These are phyloP conservation scores for Rhaphigaster nebulosa DNA, from an alignment of 2,888 invertebrate species.

Conservation along the genomic window DNA sequence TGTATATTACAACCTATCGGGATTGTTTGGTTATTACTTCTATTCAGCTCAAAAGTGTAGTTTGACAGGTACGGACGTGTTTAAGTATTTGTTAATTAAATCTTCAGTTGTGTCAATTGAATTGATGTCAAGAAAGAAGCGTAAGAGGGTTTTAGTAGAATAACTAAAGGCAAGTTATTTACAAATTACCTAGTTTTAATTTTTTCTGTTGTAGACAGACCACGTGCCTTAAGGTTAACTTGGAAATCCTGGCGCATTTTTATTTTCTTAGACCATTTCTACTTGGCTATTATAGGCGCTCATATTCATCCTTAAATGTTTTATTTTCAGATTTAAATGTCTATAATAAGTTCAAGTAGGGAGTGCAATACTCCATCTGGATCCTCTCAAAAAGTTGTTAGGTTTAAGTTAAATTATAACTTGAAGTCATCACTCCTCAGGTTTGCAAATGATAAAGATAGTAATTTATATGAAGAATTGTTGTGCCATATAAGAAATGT, in stretches of 20 bases:
- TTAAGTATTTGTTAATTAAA: background rate
- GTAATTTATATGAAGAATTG: slow-evolving; percentile 71
- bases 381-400: slow-evolving; percentile 66
- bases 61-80: background rate
- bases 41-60: background rate
- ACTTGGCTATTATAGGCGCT: background rate
- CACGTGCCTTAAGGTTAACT: background rate
- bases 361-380: slow-evolving; percentile 56
- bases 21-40: background rate
- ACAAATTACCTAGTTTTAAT: background rate
- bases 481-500: slow-evolving; percentile 72
- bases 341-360: slow-evolving; percentile 52
- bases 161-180: background rate
- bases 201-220: background rate
- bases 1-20: background rate
- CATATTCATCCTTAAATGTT: background rate
- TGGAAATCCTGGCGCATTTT: background rate
- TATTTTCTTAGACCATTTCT: background rate
- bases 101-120: background rate
- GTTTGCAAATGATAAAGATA: slow-evolving; percentile 69
- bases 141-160: background rate
- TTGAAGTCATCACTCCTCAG: slow-evolving; percentile 70
- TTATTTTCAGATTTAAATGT: slow-evolving; percentile 59
- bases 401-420: slow-evolving; percentile 72
- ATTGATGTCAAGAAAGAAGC: slow-evolving; percentile 17